phyloP scores from a whole-genome alignment of 2,888 invertebrate species.

The Toxonevra muliebris region DNA sequence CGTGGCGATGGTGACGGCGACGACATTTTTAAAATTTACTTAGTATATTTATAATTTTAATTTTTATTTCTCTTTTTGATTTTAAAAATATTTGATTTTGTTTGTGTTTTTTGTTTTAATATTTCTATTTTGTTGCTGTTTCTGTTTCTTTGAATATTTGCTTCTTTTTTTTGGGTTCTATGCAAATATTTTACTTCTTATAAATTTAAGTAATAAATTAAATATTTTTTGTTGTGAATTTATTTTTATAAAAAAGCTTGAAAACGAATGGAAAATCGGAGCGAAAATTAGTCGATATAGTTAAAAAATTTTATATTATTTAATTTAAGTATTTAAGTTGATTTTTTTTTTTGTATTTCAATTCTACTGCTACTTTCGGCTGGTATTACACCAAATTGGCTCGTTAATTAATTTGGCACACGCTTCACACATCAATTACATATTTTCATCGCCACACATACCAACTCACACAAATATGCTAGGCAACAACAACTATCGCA shows the following conservation, averaged over 20 bases:
- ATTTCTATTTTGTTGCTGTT: constrained; percentile 34
- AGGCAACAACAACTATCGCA: neutral
- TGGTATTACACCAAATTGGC: constrained; percentile 11
- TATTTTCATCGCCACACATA: constrained; percentile 4
- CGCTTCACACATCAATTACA: constrained; percentile 23
- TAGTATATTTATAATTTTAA: constrained; percentile 29
- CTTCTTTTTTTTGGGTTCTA: constrained; percentile 32
- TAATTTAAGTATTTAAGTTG: neutral
- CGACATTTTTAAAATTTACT: constrained; percentile 46
- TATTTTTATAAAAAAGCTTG: neutral
- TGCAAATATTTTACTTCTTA: constrained; percentile 42
- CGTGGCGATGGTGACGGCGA: constrained; percentile 46
- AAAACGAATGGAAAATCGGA: neutral
- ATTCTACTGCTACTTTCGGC: neutral
- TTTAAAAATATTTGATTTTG: constrained; percentile 18
- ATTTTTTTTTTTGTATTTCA: neutral
- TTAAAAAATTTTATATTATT: constrained; percentile 1
- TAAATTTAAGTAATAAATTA: constrained; percentile 54
- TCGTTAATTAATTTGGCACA: constrained; percentile 2
- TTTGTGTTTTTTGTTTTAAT: constrained; percentile 1
- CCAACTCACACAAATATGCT: neutral
- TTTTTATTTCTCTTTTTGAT: constrained; percentile 14
- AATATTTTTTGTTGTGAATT: constrained; percentile 47
- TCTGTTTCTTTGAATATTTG: constrained; percentile 23
- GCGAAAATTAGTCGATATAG: neutral